Conservation (phyloP, 2,797 vertebrate genomes). For the Gouania willdenowi region DNA sequence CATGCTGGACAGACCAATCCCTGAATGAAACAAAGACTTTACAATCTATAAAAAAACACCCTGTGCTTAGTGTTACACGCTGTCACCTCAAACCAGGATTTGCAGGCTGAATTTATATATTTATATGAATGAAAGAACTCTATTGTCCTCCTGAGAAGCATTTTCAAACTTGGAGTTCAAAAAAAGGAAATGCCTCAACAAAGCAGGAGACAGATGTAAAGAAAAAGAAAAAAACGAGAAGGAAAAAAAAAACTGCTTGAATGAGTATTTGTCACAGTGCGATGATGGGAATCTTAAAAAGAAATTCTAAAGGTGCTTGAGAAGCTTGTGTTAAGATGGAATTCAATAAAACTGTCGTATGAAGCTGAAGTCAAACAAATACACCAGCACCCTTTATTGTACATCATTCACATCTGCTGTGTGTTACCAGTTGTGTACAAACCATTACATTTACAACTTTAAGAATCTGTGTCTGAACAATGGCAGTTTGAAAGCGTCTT, state of each 20-base stretch:
- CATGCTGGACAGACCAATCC: slow-evolving; percentile 19
- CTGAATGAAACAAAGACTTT: slow-evolving; percentile 10
- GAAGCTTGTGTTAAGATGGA: slow-evolving; percentile 3
- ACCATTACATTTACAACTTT: too few species aligned
- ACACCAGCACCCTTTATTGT: background rate
- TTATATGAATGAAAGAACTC: slow-evolving; percentile 6
- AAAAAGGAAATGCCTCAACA: slow-evolving; percentile 15
- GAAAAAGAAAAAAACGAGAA: slow-evolving; percentile 6
- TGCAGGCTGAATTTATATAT: slow-evolving; percentile 9
- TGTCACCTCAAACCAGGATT: slow-evolving; percentile 36
- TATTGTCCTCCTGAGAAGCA: slow-evolving; percentile 12
- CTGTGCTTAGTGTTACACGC: slow-evolving; percentile 1
- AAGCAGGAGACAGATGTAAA: slow-evolving; percentile 20
- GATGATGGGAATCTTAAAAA: slow-evolving; percentile 6
- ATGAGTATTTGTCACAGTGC: slow-evolving; percentile 24
- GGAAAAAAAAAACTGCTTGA: slow-evolving; percentile 12
- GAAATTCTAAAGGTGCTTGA: slow-evolving; percentile 15
- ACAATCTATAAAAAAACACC: slow-evolving; percentile 7
- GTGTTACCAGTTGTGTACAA: too few species aligned
- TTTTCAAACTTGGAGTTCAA: slow-evolving; percentile 8
- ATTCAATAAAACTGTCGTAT: slow-evolving; percentile 18
- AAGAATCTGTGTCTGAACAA: too few species aligned
- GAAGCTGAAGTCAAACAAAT: slow-evolving; percentile 4
- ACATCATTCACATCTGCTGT: background rate
- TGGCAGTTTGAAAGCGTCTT: too few species aligned